Evolutionary conservation across 2,797 vertebrate species (phyloP).

Genomic region (Malurus splendens): DNA sequence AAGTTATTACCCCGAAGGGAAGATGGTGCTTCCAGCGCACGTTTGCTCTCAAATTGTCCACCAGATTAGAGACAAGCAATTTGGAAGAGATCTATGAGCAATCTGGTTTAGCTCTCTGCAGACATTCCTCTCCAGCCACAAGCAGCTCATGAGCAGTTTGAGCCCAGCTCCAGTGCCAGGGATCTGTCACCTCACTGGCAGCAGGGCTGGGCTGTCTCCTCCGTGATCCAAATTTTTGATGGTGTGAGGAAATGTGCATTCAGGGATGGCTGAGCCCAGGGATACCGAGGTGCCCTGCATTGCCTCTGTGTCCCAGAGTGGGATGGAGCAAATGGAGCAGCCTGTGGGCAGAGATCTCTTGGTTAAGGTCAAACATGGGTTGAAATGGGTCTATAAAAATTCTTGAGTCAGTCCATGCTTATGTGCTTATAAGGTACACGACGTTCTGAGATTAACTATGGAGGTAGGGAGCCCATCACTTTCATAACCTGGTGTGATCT

Average conservation of each 20-base stretch:
- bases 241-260: background rate
- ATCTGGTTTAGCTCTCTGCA: constrained; percentile 31
- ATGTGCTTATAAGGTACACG: fast-evolving
- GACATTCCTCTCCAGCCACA: constrained; percentile 36
- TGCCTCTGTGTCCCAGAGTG: background rate
- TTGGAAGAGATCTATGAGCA: constrained; percentile 22
- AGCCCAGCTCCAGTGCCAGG: constrained; percentile 2
- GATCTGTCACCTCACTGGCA: constrained; percentile 54
- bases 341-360: background rate
- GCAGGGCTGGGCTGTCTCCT: background rate
- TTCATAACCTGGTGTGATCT: background rate
- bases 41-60: background rate
- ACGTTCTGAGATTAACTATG: background rate
- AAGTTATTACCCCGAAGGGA: background rate
- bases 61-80: background rate
- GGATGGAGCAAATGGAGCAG: background rate
- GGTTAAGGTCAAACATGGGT: background rate
- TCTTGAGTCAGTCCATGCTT: background rate
- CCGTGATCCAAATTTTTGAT: background rate
- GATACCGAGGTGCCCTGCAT: background rate
- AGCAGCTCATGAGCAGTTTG: constrained; percentile 17
- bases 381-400: background rate
- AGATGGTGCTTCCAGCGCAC: background rate
- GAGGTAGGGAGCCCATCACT: background rate
- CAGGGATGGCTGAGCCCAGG: background rate